Percentiles rank a stretch among this genome's conserved stretches.
Evolutionary conservation across 2,888 invertebrate genomes (phyloP).

Genomic region (Cistogaster globosa): DNA sequence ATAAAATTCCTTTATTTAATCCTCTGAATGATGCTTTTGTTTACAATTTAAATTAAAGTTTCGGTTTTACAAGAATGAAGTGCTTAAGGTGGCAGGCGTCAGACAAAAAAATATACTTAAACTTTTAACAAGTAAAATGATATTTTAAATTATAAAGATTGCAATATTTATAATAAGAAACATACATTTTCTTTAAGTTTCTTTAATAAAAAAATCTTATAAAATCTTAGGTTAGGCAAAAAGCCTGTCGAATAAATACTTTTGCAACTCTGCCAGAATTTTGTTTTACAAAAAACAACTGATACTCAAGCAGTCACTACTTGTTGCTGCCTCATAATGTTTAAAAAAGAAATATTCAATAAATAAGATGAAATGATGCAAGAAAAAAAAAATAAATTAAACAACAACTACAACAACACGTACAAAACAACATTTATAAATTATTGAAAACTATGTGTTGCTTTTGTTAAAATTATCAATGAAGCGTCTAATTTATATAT

Average conservation of each 20-base stretch:
- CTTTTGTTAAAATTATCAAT: slow-evolving; percentile 66
- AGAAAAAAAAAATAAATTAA: slow-evolving; percentile 15
- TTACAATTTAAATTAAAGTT: too few relatives aligned
- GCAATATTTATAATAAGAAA: too few relatives aligned
- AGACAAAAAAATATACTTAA: too few relatives aligned
- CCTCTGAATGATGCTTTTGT: too few relatives aligned
- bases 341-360: slow-evolving; percentile 51
- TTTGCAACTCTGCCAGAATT: not conserved
- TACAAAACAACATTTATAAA: slow-evolving; percentile 24
- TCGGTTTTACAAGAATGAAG: too few relatives aligned
- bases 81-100: too few relatives aligned
- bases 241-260: not conserved
- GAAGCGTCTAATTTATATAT: slow-evolving; percentile 72
- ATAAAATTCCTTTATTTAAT: too few relatives aligned
- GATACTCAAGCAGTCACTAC: slow-evolving; percentile 28
- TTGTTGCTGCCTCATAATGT: slow-evolving; percentile 44
- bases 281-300: slow-evolving; percentile 5
- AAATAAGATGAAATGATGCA: slow-evolving; percentile 57
- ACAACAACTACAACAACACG: slow-evolving; percentile 34
- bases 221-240: too few relatives aligned
- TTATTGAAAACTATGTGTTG: slow-evolving; percentile 42
- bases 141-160: too few relatives aligned
- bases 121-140: too few relatives aligned
- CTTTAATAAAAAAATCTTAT: too few relatives aligned
- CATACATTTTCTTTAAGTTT: too few relatives aligned